These are phyloP conservation scores for Origma solitaria DNA, from an alignment of 2,113 vertebrate species.

Conservation along the genomic window DNA sequence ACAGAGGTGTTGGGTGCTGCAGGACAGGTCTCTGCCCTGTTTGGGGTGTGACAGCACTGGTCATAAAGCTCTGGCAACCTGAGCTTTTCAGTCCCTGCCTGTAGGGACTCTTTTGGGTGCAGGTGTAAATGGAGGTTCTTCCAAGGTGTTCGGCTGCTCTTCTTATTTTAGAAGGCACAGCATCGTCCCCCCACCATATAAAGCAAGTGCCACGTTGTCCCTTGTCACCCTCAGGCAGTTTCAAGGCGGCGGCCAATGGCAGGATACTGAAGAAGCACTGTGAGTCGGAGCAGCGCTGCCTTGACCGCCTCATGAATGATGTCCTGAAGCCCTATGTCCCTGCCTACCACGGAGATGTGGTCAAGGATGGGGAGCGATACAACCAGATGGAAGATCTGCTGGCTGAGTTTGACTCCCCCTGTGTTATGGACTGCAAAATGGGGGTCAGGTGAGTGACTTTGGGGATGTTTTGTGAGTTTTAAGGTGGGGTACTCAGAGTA, in stretches of 20 bases:
- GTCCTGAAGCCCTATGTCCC: constrained; percentile 89
- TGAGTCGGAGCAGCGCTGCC: constrained; percentile 94
- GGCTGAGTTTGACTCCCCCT: constrained; percentile 92
- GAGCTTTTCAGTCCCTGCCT: neutral
- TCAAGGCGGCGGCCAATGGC: constrained; percentile 93
- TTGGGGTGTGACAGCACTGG: neutral
- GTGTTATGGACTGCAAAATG: constrained; percentile 99
- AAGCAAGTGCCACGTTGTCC: neutral
- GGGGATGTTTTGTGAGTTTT: neutral
- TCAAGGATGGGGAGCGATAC: constrained; percentile 95
- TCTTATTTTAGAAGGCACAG: neutral
- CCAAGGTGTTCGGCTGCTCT: neutral
- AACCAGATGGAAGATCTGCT: constrained; percentile 99
- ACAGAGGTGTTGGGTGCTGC: neutral
- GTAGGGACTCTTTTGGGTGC: accelerated
- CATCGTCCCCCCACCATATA: neutral
- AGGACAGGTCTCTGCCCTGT: neutral
- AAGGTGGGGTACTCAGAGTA: neutral
- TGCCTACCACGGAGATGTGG: constrained; percentile 90
- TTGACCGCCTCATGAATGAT: constrained; percentile 89
- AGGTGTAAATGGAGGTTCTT: neutral
- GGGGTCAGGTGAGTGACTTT: constrained; percentile 81
- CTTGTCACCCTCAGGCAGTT: constrained; percentile 81
- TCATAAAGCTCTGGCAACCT: neutral
- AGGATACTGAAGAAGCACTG: constrained; percentile 98